Percentiles rank a stretch among this genome's conserved stretches.
Evolutionary conservation across 2,888 invertebrate genomes (phyloP).

Genomic region (Hirtodrosophila confusa): DNA sequence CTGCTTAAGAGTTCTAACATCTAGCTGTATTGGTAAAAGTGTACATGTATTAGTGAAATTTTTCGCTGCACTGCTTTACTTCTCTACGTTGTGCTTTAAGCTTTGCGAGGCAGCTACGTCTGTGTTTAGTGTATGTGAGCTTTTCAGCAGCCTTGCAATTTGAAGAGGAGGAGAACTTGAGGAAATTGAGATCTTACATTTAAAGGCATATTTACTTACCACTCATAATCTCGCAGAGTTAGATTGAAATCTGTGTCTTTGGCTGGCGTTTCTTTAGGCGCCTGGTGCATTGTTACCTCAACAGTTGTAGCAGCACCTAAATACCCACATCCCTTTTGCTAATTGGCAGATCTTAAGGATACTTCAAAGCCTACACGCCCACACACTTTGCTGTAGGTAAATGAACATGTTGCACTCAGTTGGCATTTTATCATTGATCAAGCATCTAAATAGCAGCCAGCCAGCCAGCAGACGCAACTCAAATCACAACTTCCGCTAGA

Average conservation of each 20-base stretch:
- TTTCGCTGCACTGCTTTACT: no score
- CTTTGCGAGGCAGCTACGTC: no score
- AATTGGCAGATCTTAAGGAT: constrained; percentile 46
- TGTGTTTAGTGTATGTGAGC: no score
- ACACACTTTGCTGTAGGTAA: constrained; percentile 68
- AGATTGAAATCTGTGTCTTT: background rate
- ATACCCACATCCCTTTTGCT: constrained; percentile 17
- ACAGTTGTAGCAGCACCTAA: background rate
- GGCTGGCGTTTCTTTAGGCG: background rate
- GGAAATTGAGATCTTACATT: no score
- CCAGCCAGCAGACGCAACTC: constrained; percentile 36
- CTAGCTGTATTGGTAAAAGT: no score
- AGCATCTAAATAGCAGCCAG: constrained; percentile 28
- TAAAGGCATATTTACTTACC: no score
- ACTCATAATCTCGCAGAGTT: no score
- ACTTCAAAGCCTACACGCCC: constrained; percentile 63
- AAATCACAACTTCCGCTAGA: constrained; percentile 76
- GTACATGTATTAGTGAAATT: no score
- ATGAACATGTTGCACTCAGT: constrained; percentile 58
- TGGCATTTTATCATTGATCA: constrained; percentile 39
- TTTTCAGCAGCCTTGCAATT: no score
- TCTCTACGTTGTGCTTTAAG: no score
- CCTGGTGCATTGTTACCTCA: constrained; percentile 4
- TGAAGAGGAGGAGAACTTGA: no score
- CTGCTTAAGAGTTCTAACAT: no score